Percentiles rank a stretch among this genome's conserved stretches.
Conservation (phyloP, 2,888 invertebrate species). For the Caenorhabditis uteleia region DNA sequence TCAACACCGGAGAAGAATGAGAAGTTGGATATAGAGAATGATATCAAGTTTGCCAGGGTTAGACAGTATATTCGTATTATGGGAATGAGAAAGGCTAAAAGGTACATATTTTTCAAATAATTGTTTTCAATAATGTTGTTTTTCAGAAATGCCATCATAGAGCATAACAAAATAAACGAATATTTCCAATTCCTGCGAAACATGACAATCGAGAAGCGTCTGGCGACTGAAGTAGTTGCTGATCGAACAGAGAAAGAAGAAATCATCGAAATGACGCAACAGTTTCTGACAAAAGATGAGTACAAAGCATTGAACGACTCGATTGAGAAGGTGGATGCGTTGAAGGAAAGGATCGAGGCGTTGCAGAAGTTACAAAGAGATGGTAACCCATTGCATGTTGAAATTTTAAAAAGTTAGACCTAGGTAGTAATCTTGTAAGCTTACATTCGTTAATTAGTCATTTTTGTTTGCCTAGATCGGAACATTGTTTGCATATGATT, state of each 20-base stretch:
- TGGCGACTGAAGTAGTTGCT: conserved; percentile 15
- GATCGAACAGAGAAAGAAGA: conserved; percentile 31
- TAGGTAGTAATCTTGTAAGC: too few species aligned
- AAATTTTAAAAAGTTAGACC: too few species aligned
- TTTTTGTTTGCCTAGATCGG: too few species aligned
- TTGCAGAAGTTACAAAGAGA: conserved; percentile 49
- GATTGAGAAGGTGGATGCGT: conserved; percentile 34
- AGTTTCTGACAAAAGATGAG: conserved; percentile 40
- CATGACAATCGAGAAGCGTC: conserved; percentile 13
- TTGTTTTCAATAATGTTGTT: background rate
- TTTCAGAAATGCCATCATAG: conserved; percentile 38
- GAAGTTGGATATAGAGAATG: conserved; percentile 35
- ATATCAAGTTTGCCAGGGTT: conserved; percentile 42
- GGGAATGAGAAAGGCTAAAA: conserved; percentile 27
- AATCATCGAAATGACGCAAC: conserved; percentile 40
- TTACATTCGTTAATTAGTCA: too few species aligned
- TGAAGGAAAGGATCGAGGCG: conserved; percentile 43
- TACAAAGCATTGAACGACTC: conserved; percentile 5
- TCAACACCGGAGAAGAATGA: conserved; percentile 17
- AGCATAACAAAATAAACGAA: conserved; percentile 55
- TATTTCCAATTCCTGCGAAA: conserved; percentile 53
- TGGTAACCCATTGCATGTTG: conserved; percentile 25
- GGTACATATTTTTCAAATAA: background rate
- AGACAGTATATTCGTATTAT: conserved; percentile 31
- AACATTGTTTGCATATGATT: too few species aligned